Evolutionary conservation across 2,797 vertebrate species (phyloP).

Genomic region (Onychomys torridus): DNA sequence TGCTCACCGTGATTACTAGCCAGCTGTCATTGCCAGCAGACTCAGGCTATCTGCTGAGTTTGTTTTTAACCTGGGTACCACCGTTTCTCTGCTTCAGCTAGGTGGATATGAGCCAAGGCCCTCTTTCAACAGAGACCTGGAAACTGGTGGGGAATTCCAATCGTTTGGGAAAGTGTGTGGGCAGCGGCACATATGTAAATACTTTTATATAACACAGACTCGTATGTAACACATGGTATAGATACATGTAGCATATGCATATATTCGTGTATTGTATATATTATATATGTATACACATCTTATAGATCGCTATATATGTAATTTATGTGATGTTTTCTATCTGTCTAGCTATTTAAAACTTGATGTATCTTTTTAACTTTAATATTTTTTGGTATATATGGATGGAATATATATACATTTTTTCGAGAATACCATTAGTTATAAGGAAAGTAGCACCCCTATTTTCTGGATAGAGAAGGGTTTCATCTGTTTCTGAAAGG

Average conservation of each 20-base stretch:
- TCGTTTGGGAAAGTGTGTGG: not conserved
- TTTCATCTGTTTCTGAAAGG: not conserved
- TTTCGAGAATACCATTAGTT: not conserved
- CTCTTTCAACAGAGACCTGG: not conserved
- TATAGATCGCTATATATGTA: not conserved
- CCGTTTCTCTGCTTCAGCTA: not conserved
- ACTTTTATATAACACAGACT: not conserved
- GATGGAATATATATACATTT: not conserved
- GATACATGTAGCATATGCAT: not conserved
- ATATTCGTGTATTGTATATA: not conserved
- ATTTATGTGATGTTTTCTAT: not conserved
- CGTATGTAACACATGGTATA: not conserved
- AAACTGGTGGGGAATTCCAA: not conserved
- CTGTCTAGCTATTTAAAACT: not conserved
- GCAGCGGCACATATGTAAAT: too few relatives aligned
- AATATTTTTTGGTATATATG: not conserved
- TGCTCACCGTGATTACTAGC: not conserved
- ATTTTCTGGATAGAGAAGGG: not conserved
- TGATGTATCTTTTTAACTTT: not conserved
- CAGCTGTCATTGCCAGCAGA: not conserved
- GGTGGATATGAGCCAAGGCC: not conserved
- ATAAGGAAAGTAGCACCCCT: not conserved
- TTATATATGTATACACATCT: not conserved
- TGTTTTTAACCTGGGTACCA: too few relatives aligned
- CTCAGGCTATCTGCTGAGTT: not conserved